Evolutionary conservation across 2,113 vertebrate species (phyloP), one percentile per base, ranked within the genome.

Genomic region (Machaerirhynchus nigripectus): DNA sequence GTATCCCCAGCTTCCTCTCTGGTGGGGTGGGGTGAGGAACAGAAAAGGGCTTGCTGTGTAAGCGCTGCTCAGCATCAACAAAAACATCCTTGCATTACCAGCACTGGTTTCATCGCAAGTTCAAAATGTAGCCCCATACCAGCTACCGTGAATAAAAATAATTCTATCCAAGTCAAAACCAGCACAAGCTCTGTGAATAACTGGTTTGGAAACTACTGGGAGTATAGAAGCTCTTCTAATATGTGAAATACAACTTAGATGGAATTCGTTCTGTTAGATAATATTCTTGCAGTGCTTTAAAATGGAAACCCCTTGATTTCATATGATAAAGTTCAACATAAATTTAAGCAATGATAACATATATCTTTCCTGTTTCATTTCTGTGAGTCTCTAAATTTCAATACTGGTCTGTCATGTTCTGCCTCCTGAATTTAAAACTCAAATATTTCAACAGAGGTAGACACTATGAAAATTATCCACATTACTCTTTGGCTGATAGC

Each of bases 31-130:
- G 2, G 5, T 30, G 26, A 31, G 3, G 3, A 53, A 15, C 14
- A 39, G 26, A 19, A 77, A 50, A 39, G 13, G 4, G 9, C 17
- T 71, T 21, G 13, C 13, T 49, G 6, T 16, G 9, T 44, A 4
- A 81, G 15, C 0, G 0, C 15, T 52, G 17, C 35, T 40, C n/a
- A 40, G 19, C 16, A 53, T 1, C n/a, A 63, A 49, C 0, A 2
- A 24, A 50, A 81, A 19, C 18, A 50, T 55, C 17, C 23, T 28
- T 47, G 6, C 0, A 0, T 57, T 56, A 53, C 16, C 64, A 77
- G 22, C 3, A 9, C 7, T 28, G 8, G 11, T 57, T 80, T 15
- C 16, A 31, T 7, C 23, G 37, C 15, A 86, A 56, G 60, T 50
- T 23, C 33, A 50, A 49, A 91, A 52, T 20, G 22, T 2, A 44